Conservation (phyloP, 2,888 invertebrate species). For the Disparrhopalites patrizii region DNA sequence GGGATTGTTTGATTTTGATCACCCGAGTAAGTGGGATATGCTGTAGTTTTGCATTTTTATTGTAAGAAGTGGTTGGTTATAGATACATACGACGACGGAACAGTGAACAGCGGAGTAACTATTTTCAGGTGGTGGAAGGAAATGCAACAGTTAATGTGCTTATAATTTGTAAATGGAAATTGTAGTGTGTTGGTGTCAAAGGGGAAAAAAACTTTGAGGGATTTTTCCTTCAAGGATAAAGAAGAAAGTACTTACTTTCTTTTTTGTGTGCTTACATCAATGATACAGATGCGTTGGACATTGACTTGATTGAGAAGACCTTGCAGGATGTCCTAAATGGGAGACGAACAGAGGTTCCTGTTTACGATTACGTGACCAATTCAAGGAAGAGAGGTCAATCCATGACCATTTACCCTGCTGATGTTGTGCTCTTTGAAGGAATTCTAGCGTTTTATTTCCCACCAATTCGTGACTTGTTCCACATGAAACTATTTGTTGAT, state of each 20-base stretch:
- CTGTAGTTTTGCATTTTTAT: too few species aligned
- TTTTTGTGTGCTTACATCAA: too few species aligned
- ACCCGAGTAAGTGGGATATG: constrained; percentile 62
- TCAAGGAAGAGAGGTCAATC: constrained; percentile 69
- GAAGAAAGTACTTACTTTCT: too few species aligned
- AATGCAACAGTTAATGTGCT: too few species aligned
- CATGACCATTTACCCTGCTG: constrained; percentile 85
- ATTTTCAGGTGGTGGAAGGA: too few species aligned
- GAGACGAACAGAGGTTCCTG: constrained; percentile 73
- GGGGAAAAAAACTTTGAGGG: background rate
- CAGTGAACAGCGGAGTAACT: too few species aligned
- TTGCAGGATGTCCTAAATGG: constrained; percentile 79
- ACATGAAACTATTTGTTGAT: constrained; percentile 99
- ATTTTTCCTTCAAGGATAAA: too few species aligned
- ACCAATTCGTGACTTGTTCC: constrained; percentile 87
- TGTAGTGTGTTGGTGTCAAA: too few species aligned
- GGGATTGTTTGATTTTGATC: constrained; percentile 97
- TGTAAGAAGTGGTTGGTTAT: too few species aligned
- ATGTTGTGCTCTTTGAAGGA: constrained; percentile 96
- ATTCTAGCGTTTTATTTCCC: constrained; percentile 97
- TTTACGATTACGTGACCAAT: constrained; percentile 90
- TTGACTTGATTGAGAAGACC: constrained; percentile 74
- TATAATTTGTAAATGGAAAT: too few species aligned
- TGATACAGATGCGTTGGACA: constrained; percentile 94
- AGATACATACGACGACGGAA: too few species aligned